Conservation (phyloP, 2,113 vertebrate genomes). For the Sterna hirundo region DNA sequence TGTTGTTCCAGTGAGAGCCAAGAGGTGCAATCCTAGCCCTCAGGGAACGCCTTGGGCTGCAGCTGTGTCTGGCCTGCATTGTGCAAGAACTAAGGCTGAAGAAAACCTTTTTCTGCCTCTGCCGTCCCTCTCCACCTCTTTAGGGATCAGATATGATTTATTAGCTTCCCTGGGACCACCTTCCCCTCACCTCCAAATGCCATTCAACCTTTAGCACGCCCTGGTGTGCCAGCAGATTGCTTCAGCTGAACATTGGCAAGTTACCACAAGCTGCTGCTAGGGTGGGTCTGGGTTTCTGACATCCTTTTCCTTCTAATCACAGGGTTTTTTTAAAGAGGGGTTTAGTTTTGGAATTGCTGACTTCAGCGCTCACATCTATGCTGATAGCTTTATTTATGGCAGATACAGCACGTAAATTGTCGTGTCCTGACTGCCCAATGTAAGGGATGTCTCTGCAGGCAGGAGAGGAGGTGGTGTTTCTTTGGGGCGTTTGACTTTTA, state of each 20-base stretch:
- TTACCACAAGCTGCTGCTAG: background rate
- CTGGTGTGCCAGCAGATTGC: background rate
- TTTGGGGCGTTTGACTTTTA: slow-evolving; percentile 5
- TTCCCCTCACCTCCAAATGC: background rate
- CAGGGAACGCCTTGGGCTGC: background rate
- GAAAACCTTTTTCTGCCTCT: background rate
- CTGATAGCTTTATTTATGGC: background rate
- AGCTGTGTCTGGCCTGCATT: background rate
- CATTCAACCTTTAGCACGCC: background rate
- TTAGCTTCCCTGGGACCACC: background rate
- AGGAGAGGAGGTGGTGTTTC: background rate
- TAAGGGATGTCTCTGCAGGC: background rate
- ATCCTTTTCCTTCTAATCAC: background rate
- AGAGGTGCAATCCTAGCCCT: background rate
- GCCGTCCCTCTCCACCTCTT: background rate
- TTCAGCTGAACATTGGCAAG: background rate
- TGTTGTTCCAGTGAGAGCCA: background rate
- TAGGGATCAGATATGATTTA: background rate
- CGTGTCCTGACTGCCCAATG: background rate
- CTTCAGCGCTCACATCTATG: background rate
- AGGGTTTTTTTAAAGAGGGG: background rate
- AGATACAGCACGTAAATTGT: background rate
- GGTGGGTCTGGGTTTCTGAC: background rate
- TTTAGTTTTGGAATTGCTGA: background rate
- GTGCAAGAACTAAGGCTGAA: background rate